These are phyloP conservation scores for Acanthisitta chloris DNA, from an alignment of 2,113 vertebrate species.

Conservation along the genomic window DNA sequence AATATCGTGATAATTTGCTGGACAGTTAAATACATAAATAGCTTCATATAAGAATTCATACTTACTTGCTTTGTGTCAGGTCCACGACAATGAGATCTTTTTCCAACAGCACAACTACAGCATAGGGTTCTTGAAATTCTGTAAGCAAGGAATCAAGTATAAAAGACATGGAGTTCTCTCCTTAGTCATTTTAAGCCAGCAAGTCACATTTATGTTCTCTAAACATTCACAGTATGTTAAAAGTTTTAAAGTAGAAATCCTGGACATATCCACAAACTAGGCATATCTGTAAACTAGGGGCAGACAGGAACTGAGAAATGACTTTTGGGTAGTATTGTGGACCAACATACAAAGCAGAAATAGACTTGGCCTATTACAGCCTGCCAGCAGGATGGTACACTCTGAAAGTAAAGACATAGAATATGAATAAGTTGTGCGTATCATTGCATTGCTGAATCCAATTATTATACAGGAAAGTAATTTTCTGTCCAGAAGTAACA, in stretches of 20 bases:
- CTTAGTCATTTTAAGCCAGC: background rate
- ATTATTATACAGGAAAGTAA: background rate
- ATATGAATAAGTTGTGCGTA: background rate
- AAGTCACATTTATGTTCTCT: background rate
- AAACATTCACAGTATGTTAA: background rate
- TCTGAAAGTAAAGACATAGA: background rate
- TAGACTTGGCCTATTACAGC: background rate
- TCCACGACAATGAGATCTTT: constrained; percentile 95
- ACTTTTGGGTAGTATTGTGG: background rate
- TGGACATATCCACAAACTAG: background rate
- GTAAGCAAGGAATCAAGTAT: constrained; percentile 19
- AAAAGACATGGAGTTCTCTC: constrained; percentile 10
- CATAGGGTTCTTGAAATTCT: constrained; percentile 95
- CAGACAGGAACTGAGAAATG: background rate
- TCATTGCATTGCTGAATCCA: background rate
- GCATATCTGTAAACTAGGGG: background rate
- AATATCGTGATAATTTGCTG: background rate
- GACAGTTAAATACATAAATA: background rate
- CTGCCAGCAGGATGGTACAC: background rate
- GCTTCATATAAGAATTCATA: background rate
- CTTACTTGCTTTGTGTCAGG: constrained; percentile 94
- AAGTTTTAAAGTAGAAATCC: background rate
- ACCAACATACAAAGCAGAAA: background rate
- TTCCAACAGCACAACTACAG: constrained; percentile 92
- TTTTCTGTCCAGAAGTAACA: background rate